Conservation (phyloP, 2,888 invertebrate genomes). For the Parascotia fuliginaria region DNA sequence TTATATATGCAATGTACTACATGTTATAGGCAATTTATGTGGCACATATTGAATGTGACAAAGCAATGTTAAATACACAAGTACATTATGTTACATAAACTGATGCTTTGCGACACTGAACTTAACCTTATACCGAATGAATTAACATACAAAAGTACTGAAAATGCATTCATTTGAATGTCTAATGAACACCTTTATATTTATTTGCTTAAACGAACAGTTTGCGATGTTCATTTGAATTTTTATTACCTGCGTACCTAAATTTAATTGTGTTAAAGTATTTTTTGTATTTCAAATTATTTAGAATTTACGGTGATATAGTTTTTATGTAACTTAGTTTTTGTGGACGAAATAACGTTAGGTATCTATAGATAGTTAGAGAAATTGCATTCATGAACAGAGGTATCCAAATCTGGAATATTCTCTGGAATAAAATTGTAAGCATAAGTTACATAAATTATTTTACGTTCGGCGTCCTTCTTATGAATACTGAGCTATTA, state of each 20-base stretch:
- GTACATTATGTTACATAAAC: slow-evolving; percentile 61
- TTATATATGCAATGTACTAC: too few species aligned
- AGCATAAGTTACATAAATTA: too few species aligned
- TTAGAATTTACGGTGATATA: slow-evolving; percentile 34
- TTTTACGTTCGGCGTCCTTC: too few species aligned
- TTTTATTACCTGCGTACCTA: slow-evolving; percentile 46
- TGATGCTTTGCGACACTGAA: slow-evolving; percentile 75
- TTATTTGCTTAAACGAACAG: slow-evolving; percentile 58
- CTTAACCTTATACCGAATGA: slow-evolving; percentile 75
- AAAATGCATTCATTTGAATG: slow-evolving; percentile 78
- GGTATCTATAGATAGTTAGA: too few species aligned
- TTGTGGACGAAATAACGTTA: neutral
- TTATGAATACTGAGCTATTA: too few species aligned
- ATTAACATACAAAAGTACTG: slow-evolving; percentile 84
- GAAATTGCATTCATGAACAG: too few species aligned
- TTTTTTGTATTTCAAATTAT: slow-evolving; percentile 38
- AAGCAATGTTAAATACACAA: slow-evolving; percentile 22
- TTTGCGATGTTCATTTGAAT: slow-evolving; percentile 56
- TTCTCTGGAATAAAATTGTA: too few species aligned
- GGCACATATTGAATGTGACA: slow-evolving; percentile 6
- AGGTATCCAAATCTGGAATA: too few species aligned
- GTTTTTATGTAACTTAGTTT: slow-evolving; percentile 20
- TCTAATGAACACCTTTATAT: slow-evolving; percentile 64
- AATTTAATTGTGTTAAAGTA: slow-evolving; percentile 42
- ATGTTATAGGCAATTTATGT: neutral